Evolutionary conservation across 2,797 vertebrate species (phyloP), one percentile per base, ranked within the genome.

Genomic region (Pseudochirops cupreus): DNA sequence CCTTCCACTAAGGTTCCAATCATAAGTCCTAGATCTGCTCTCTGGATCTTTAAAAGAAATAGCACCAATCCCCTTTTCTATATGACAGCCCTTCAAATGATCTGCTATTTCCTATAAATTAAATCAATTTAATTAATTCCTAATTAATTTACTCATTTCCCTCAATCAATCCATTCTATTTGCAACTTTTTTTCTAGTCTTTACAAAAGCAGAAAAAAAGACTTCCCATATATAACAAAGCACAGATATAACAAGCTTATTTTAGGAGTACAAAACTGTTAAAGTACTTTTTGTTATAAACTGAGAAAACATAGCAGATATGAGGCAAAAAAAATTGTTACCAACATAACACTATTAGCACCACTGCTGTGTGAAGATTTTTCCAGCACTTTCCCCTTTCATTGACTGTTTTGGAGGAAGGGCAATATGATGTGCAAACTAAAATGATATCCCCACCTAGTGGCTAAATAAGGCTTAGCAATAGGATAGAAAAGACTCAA

Each of bases 211-310:
- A 62, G 91, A 46, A 46, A 67, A 67, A 14, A 67, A 26, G 24
- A 21, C 18, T 46, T 82, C 21, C 4, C 39, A 87, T 26, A 28
- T 4, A 18, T 4, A 87, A 87, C 21, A 87, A 50, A 87, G 74
- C 9, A 28, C 39, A 50, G 24, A 87, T 7, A 82, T 9, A 39
- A 39, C 46, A 46, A 3, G 59, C 59, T 62, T 67, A n/a, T 67
- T 67, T 28, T 95, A 52, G 39, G 55, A 95, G 7, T 82, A 28
- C 57, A 91, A 39, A 90, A 58, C 50, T 92, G 90, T 0, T 59
- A 7, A 39, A 67, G 2, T 39, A 56, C 28, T 94, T 96, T 95
- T 95, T 52, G 26, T 96, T 95, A 95, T 50, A 90, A 94, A 54
- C 1, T 94, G 29, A 94, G 96, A 92, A 91, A 91, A 95, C 31